Conservation (phyloP, 2,888 invertebrate species). For the Leptura quadrifasciata region DNA sequence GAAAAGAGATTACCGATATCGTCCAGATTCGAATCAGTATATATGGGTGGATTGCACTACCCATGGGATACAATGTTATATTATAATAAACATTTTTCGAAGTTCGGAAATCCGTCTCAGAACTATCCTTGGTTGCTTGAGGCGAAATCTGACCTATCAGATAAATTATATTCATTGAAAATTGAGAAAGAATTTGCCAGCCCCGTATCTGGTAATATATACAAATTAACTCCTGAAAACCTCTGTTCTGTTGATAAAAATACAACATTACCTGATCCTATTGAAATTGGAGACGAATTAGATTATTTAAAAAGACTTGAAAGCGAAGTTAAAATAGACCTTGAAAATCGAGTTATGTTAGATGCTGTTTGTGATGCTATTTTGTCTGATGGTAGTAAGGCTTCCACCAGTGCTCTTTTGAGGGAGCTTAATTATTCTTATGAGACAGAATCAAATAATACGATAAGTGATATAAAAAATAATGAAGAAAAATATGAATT, state of each 20-base stretch:
- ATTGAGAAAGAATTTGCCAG: slow-evolving; percentile 49
- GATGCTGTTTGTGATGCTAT: slow-evolving; percentile 60
- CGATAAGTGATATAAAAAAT: neutral
- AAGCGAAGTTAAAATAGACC: slow-evolving; percentile 43
- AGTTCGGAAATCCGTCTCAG: slow-evolving; percentile 54
- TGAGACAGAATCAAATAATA: neutral
- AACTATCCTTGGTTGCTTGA: slow-evolving; percentile 52
- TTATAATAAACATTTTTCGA: slow-evolving; percentile 48
- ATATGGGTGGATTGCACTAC: neutral
- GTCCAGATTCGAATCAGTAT: too few relatives aligned
- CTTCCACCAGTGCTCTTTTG: slow-evolving; percentile 30
- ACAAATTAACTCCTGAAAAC: slow-evolving; percentile 45
- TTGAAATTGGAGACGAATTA: slow-evolving; percentile 54
- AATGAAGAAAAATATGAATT: neutral
- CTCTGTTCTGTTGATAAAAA: slow-evolving; percentile 30
- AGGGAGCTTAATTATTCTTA: slow-evolving; percentile 34
- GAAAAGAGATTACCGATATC: too few relatives aligned
- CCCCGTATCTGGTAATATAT: slow-evolving; percentile 53
- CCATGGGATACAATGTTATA: slow-evolving; percentile 39
- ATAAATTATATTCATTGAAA: slow-evolving; percentile 44
- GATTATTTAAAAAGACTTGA: slow-evolving; percentile 51
- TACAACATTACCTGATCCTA: slow-evolving; percentile 48
- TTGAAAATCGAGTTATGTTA: slow-evolving; percentile 47
- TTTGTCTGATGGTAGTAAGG: slow-evolving; percentile 40
- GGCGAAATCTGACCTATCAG: slow-evolving; percentile 48